Evolutionary conservation across 1,140 invertebrate genomes (phyloP), one percentile per base, ranked within the genome.

Genomic region (Drosophila elegans): DNA sequence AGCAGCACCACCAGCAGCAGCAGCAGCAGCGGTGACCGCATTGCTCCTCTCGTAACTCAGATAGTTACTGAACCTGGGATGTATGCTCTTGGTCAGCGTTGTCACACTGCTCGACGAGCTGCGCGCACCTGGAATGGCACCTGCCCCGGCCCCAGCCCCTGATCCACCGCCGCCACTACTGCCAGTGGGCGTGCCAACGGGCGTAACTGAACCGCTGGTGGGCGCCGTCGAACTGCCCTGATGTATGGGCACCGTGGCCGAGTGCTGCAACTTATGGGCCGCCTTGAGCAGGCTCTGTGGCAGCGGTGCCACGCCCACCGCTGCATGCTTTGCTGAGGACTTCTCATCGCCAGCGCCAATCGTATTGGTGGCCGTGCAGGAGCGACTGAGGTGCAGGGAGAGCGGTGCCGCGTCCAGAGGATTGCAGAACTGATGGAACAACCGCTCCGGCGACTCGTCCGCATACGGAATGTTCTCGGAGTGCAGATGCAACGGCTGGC

Each of bases 401-500:
- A 88, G 68, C 0, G 80, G 84, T 1, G 83, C 78, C 0, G 80
- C 79, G 38, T 92, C 91, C 27, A 91, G 21, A 4, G 88, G 80
- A 66, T 68, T 68, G 48, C 76, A 85, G 39, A 88, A 89, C 32
- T 90, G 88, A 62, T 92, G 84, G 71, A 90, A 91, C 36, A 91
- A 80, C 11, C 89, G 73, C 73, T 94, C 93, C 0, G 93, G 93
- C 46, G 93, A 93, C 75, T 94, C 93, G 55, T 94, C 93, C 34
- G 92, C 93, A 75, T 92, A 94, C n/a, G 93, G 93, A 76, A 94
- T 93, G 80, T 93, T 93, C 64, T 93, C 92, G 49, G 90, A 90
- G 78, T 89, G 91, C 59, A 93, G 67, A 39, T 91, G 83, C 45
- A 93, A 52, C 7, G 91, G 91, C 54, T 92, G 91, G 3, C 85